Conservation (phyloP, 2,797 vertebrate genomes). For the Pangasius larnaudii region DNA sequence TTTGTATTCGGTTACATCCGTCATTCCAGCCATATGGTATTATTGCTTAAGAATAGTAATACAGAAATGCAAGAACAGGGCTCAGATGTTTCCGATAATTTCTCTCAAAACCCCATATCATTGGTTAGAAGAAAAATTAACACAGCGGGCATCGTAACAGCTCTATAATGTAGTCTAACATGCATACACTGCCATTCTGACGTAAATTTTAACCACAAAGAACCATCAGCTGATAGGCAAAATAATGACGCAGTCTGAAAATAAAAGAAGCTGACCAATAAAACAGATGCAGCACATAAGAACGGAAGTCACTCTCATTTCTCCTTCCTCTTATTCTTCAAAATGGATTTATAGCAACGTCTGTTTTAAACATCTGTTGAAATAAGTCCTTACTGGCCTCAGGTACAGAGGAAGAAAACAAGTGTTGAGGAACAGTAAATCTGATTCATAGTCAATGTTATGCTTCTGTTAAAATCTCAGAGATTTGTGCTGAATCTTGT, state of each 20-base stretch:
- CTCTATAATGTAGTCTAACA: conserved; percentile 28
- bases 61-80: background rate
- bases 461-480: conserved; percentile 62
- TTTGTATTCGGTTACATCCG: background rate
- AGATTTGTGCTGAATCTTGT: conserved; percentile 66
- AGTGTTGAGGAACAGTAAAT: conserved; percentile 75
- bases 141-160: conserved; percentile 28
- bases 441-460: conserved; percentile 71
- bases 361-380: conserved; percentile 78
- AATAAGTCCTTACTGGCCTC: conserved; percentile 63
- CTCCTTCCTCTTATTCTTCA: conserved; percentile 47
- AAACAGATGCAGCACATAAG: conserved; percentile 72
- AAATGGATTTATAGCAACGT: conserved; percentile 72
- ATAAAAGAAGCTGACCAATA: conserved; percentile 61
- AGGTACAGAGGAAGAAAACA: conserved; percentile 56
- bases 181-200: conserved; percentile 13
- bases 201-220: conserved; percentile 33
- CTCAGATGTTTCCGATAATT: background rate
- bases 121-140: background rate
- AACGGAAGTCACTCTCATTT: conserved; percentile 55
- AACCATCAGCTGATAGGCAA: conserved; percentile 50
- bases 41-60: background rate
- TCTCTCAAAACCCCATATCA: background rate
- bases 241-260: conserved; percentile 45
- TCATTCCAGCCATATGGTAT: too few species aligned